Conservation (phyloP, 2,888 invertebrate genomes). For the Mythimna albipuncta region DNA sequence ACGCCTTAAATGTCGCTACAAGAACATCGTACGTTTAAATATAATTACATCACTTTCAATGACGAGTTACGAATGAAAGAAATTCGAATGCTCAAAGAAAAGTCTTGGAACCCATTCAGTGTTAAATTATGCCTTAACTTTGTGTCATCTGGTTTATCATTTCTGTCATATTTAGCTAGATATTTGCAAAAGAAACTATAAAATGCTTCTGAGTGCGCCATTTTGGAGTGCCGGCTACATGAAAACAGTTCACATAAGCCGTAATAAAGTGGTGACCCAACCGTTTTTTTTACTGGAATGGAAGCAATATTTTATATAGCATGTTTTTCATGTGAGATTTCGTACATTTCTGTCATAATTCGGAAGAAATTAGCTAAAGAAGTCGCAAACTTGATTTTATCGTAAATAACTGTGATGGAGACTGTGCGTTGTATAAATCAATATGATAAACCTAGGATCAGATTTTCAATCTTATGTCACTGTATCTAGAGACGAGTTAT, state of each 20-base stretch:
- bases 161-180: not conserved
- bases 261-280: not conserved
- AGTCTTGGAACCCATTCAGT: no score
- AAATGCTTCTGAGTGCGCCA: not conserved
- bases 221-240: not conserved
- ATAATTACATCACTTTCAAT: no score
- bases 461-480: not conserved
- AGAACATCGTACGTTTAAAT: no score
- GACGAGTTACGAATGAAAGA: no score
- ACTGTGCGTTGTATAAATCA: no score
- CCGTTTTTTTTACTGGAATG: not conserved
- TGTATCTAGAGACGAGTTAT: not conserved
- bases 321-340: not conserved
- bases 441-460: not conserved
- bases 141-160: no score
- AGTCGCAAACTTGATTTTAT: no score
- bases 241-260: not conserved
- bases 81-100: no score
- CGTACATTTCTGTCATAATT: slow-evolving; percentile 23
- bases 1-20: no score
- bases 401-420: no score
- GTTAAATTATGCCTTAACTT: no score
- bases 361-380: no score
- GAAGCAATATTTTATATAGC: slow-evolving; percentile 1
- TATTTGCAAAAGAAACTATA: not conserved